These are phyloP conservation scores for Zaprionus ghesquierei DNA, from an alignment of 1,140 invertebrate genomes.

Conservation along the genomic window DNA sequence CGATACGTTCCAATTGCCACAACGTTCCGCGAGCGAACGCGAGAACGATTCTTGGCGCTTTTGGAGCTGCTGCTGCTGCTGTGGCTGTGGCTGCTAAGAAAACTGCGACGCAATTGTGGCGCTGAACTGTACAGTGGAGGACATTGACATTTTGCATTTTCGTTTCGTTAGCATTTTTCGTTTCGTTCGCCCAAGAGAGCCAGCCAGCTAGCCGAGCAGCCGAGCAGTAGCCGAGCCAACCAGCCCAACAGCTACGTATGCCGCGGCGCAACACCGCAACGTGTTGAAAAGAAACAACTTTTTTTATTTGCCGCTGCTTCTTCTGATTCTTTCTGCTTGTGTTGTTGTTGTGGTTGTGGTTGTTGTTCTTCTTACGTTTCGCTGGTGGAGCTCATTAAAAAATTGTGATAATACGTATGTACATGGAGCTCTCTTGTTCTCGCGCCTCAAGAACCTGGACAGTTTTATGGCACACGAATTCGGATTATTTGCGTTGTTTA, in stretches of 20 bases:
- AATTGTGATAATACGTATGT: slow-evolving; percentile 55
- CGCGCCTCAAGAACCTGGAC: not conserved
- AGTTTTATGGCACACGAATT: not conserved
- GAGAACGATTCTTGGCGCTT: slow-evolving; percentile 46
- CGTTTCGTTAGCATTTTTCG: slow-evolving; percentile 81
- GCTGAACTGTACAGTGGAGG: slow-evolving; percentile 80
- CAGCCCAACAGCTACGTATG: not conserved
- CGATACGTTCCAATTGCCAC: slow-evolving; percentile 44
- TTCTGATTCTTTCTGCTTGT: slow-evolving; percentile 7
- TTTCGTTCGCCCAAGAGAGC: slow-evolving; percentile 22
- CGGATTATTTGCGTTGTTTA: too few relatives aligned
- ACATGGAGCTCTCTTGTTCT: too few relatives aligned
- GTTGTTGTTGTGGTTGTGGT: slow-evolving; percentile 3
- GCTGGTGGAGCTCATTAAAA: slow-evolving; percentile 67
- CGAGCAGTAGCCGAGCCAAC: slow-evolving; percentile 9
- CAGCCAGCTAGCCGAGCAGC: not conserved
- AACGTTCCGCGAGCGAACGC: slow-evolving; percentile 36
- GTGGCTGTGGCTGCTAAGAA: slow-evolving; percentile 51
- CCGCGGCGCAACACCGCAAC: slow-evolving; percentile 7
- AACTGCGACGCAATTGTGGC: slow-evolving; percentile 78
- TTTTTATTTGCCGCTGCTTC: slow-evolving; percentile 39
- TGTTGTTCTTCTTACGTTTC: slow-evolving; percentile 25
- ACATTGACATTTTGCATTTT: slow-evolving; percentile 82
- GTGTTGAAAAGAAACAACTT: slow-evolving; percentile 45
- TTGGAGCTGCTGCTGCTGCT: slow-evolving; percentile 38